phyloP scores from a whole-genome alignment of 2,888 invertebrate species.

The Pterostichus niger region DNA sequence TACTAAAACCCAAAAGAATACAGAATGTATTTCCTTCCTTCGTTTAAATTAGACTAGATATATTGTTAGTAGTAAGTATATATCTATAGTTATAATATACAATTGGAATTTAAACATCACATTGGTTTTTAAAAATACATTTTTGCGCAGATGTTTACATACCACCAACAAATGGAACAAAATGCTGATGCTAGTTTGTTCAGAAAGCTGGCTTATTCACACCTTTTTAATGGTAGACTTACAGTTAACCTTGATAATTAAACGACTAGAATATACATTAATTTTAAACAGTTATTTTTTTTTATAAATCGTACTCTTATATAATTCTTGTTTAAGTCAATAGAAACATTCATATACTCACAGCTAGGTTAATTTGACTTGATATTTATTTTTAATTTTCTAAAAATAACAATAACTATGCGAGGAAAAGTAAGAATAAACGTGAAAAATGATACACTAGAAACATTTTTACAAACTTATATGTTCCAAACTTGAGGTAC shows the following conservation, averaged over 20 bases:
- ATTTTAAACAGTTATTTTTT: slow-evolving; percentile 63
- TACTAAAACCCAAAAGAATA: slow-evolving; percentile 53
- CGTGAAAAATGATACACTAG: slow-evolving; percentile 22
- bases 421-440: slow-evolving; percentile 35
- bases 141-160: slow-evolving; percentile 34
- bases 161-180: slow-evolving; percentile 44
- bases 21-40: slow-evolving; percentile 20
- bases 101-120: slow-evolving; percentile 67
- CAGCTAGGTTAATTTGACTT: slow-evolving; percentile 66
- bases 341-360: slow-evolving; percentile 66
- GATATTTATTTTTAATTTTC: slow-evolving; percentile 35
- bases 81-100: slow-evolving; percentile 61
- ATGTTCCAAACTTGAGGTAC: slow-evolving; percentile 6
- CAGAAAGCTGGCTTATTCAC: slow-evolving; percentile 50
- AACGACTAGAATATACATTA: slow-evolving; percentile 67
- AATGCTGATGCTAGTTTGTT: slow-evolving; percentile 49
- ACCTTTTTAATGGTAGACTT: slow-evolving; percentile 59
- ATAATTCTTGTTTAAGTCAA: slow-evolving; percentile 63
- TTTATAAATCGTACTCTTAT: slow-evolving; percentile 64
- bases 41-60: slow-evolving; percentile 62
- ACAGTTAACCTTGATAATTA: slow-evolving; percentile 60
- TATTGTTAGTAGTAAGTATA: slow-evolving; percentile 57
- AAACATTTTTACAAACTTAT: slow-evolving; percentile 44
- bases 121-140: slow-evolving; percentile 66
- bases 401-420: slow-evolving; percentile 59